A percentile compares a stretch with the other conserved stretches of the same genome.
These are phyloP conservation scores for Drosophila robusta DNA, from an alignment of 2,888 invertebrate species.

Conservation along the genomic window DNA sequence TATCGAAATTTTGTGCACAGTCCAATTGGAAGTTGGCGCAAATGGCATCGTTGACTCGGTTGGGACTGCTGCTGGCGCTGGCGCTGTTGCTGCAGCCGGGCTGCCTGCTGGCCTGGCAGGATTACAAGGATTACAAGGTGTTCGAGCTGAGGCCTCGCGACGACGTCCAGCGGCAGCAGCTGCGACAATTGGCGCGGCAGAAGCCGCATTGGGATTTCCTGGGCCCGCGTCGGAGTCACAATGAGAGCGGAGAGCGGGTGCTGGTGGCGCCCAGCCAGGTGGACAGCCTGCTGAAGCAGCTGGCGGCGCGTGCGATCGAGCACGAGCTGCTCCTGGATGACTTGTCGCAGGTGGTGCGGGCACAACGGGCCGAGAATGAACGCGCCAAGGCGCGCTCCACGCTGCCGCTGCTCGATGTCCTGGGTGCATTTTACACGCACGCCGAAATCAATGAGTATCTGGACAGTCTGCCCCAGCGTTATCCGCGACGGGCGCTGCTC, in stretches of 20 bases:
- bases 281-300: slow-evolving; percentile 15
- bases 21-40: slow-evolving; percentile 25
- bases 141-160: slow-evolving; percentile 46
- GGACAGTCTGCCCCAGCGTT: slow-evolving; percentile 83
- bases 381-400: slow-evolving; percentile 31
- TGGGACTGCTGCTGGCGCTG: slow-evolving; percentile 26
- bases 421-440: slow-evolving; percentile 65
- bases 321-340: slow-evolving; percentile 60
- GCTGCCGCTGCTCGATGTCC: slow-evolving; percentile 48
- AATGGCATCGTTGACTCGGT: slow-evolving; percentile 38
- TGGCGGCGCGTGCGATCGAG: slow-evolving; percentile 40
- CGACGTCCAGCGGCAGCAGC: slow-evolving; percentile 20
- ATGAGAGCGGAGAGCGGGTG: slow-evolving; percentile 42
- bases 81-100: slow-evolving; percentile 24
- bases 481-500: slow-evolving; percentile 86
- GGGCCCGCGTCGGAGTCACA: slow-evolving; percentile 17
- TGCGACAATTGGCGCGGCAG: slow-evolving; percentile 24
- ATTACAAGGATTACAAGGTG: slow-evolving; percentile 67
- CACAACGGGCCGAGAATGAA: slow-evolving; percentile 58
- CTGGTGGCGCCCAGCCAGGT: slow-evolving; percentile 60
- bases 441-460: slow-evolving; percentile 86
- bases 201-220: slow-evolving; percentile 47
- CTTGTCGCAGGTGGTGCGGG: slow-evolving; percentile 49
- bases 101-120: slow-evolving; percentile 47
- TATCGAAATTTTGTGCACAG: slow-evolving; percentile 30